A percentile compares a stretch with the other conserved stretches of the same genome.
These are phyloP conservation scores for Opisthocomus hoazin DNA, from an alignment of 2,113 vertebrate species.

Conservation along the genomic window DNA sequence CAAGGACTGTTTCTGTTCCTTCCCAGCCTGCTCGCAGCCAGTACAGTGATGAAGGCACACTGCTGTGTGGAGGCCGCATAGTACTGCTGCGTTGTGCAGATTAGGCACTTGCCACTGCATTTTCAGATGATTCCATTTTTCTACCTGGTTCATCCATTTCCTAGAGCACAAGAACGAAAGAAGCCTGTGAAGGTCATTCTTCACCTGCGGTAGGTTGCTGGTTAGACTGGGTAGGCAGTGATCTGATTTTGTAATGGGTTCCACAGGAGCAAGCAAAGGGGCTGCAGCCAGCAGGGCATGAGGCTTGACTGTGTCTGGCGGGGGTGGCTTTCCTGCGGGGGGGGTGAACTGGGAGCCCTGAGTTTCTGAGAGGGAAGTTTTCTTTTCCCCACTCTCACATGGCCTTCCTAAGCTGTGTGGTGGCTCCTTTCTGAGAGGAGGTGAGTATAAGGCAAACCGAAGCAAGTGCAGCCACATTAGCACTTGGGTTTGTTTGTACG, in stretches of 20 bases:
- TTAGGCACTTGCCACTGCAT: not conserved
- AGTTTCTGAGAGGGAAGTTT: not conserved
- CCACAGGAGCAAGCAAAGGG: not conserved
- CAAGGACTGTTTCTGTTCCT: not conserved
- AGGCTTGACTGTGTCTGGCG: accelerated
- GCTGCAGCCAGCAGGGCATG: not conserved
- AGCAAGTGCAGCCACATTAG: not conserved
- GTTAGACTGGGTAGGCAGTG: not conserved
- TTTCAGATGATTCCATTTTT: not conserved
- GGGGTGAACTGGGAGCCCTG: not conserved
- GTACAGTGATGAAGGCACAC: accelerated
- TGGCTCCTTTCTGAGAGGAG: not conserved
- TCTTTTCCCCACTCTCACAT: not conserved
- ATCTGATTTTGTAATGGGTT: not conserved
- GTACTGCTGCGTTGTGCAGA: not conserved
- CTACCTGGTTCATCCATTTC: not conserved
- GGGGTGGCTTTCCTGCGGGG: not conserved
- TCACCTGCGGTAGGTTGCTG: not conserved
- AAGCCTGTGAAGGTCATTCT: not conserved
- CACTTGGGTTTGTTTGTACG: not conserved
- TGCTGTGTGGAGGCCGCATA: not conserved
- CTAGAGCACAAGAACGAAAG: not conserved
- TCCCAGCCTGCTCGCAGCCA: not conserved
- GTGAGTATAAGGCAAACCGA: not conserved
- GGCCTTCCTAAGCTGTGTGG: not conserved